Percentiles rank a stretch among this genome's conserved stretches.
Conservation (phyloP, 1,140 invertebrate species). For the Trachymyrmex septentrionalis region DNA sequence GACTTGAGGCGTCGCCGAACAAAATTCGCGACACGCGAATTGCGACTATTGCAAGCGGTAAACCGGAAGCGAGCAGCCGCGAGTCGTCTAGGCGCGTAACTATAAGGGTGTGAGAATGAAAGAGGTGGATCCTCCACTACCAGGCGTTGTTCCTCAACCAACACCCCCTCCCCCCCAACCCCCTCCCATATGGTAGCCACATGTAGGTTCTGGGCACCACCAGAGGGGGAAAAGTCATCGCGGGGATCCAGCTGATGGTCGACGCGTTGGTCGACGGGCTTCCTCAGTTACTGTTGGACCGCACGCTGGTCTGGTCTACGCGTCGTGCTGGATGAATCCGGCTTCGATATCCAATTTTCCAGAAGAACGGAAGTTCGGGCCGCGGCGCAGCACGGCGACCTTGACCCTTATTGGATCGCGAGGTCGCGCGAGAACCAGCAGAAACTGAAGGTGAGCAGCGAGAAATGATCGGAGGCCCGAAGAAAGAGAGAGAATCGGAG, state of each 20-base stretch:
- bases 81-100: not conserved
- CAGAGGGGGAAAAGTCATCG: slow-evolving; percentile 67
- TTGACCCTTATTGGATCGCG: slow-evolving; percentile 52
- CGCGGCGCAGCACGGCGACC: slow-evolving; percentile 30
- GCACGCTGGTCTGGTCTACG: slow-evolving; percentile 62
- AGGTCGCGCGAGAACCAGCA: slow-evolving; percentile 16
- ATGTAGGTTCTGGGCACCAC: slow-evolving; percentile 73
- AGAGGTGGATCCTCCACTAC: slow-evolving; percentile 27
- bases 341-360: not conserved
- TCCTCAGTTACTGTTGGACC: slow-evolving; percentile 79
- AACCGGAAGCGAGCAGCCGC: not conserved
- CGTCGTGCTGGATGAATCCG: slow-evolving; percentile 43
- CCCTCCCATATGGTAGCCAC: slow-evolving; percentile 79
- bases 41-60: not conserved
- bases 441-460: slow-evolving; percentile 23
- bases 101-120: slow-evolving; percentile 46
- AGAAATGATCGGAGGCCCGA: not conserved
- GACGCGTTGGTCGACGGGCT: slow-evolving; percentile 72
- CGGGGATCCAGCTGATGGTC: slow-evolving; percentile 78
- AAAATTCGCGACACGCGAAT: slow-evolving; percentile 18
- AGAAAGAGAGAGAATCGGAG: not conserved
- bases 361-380: not conserved
- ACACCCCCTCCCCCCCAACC: slow-evolving; percentile 30
- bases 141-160: slow-evolving; percentile 3
- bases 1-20: not conserved